Percentiles rank a stretch among this genome's conserved stretches.
Conservation (phyloP, 2,888 invertebrate species). For the Ernsta delagoae region DNA sequence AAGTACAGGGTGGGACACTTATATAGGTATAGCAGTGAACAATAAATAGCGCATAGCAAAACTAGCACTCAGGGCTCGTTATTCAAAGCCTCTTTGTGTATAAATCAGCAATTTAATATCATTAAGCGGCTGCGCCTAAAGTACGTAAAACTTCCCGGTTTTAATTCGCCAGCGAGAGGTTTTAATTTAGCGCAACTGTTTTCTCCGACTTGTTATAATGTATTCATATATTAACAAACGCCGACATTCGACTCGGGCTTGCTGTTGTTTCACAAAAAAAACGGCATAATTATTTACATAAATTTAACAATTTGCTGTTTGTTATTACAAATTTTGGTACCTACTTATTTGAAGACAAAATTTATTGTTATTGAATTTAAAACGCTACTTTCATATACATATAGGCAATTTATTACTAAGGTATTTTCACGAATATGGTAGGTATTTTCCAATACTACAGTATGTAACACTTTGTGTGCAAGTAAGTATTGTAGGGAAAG, state of each 20-base stretch:
- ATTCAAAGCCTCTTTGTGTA: constrained; percentile 61
- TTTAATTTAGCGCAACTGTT: constrained; percentile 77
- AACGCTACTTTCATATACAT: not conserved
- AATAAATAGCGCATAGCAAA: constrained; percentile 43
- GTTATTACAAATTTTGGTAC: not conserved
- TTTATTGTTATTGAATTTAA: not conserved
- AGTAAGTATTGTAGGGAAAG: too few species aligned
- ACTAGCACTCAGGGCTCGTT: constrained; percentile 49
- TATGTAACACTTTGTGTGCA: too few species aligned
- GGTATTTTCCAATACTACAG: too few species aligned
- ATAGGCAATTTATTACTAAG: too few species aligned
- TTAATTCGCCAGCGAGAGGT: constrained; percentile 72
- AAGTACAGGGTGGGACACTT: not conserved
- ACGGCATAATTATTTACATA: constrained; percentile 34
- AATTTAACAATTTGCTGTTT: constrained; percentile 20
- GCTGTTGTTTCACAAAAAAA: constrained; percentile 32
- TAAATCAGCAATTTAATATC: constrained; percentile 78
- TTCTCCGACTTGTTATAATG: constrained; percentile 69
- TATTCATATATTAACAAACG: constrained; percentile 72
- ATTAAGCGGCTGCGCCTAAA: constrained; percentile 72
- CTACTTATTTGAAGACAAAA: not conserved
- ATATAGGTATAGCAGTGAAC: not conserved
- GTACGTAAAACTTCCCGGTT: constrained; percentile 69
- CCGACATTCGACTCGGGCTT: constrained; percentile 52
- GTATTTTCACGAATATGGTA: too few species aligned